Percentiles rank a stretch among this genome's conserved stretches.
phyloP scores from a whole-genome alignment of 2,113 vertebrate genomes.

The Dicrurus megarhynchus region DNA sequence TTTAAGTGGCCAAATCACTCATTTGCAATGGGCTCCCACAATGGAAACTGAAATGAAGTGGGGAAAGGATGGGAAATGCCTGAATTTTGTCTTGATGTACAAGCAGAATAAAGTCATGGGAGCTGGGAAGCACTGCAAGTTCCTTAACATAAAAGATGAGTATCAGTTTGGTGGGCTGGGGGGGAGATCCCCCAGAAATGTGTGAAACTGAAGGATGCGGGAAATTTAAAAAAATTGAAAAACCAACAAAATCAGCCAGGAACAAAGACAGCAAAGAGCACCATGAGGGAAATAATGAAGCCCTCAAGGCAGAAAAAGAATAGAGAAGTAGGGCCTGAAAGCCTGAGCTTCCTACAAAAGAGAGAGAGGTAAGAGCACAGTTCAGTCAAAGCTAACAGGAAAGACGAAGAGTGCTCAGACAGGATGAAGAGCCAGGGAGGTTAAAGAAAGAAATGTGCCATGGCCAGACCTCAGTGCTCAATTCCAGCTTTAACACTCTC shows the following conservation, averaged over 20 bases:
- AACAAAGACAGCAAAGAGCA: not conserved
- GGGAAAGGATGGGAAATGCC: not conserved
- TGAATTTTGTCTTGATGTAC: not conserved
- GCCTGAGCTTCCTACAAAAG: not conserved
- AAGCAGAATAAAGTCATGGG: not conserved
- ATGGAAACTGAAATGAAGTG: not conserved
- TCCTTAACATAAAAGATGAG: not conserved
- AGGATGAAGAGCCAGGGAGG: not conserved
- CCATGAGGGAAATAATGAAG: not conserved
- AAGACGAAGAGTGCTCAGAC: not conserved
- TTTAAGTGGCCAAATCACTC: not conserved
- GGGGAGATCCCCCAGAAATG: not conserved
- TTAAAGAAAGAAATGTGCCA: not conserved
- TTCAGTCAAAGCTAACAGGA: not conserved
- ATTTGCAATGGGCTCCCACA: not conserved
- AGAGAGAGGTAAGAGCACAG: not conserved
- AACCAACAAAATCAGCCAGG: accelerated
- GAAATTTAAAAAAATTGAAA: not conserved
- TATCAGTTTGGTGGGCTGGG: not conserved
- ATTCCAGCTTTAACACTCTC: not conserved
- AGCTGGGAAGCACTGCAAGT: not conserved
- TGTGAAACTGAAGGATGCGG: not conserved
- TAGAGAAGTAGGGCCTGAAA: not conserved
- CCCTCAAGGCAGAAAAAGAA: not conserved
- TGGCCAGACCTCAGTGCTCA: not conserved